Percentiles rank a stretch among this genome's conserved stretches.
Evolutionary conservation across 2,888 invertebrate species (phyloP).

Genomic region (Drosophila eohydei): DNA sequence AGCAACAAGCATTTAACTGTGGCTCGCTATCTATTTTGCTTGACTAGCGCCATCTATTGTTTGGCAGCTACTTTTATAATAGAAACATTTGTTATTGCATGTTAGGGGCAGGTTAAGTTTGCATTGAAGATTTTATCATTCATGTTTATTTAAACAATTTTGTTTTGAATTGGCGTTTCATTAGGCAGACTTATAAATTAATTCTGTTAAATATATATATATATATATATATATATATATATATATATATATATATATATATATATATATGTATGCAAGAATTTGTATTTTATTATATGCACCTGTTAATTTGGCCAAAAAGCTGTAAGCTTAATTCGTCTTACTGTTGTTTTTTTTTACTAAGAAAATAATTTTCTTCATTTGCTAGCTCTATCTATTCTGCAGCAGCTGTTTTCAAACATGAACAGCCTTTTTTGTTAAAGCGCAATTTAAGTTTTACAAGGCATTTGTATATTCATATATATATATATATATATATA

Average conservation of each 20-base stretch:
- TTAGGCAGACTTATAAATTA: neutral
- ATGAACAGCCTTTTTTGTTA: neutral
- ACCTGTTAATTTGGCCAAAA: neutral
- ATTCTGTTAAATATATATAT: neutral
- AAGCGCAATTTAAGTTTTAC: neutral
- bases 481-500: too few species aligned
- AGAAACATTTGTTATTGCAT: neutral
- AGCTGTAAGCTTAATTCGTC: too few species aligned
- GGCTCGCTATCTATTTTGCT: neutral
- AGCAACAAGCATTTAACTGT: neutral
- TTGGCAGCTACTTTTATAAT: neutral
- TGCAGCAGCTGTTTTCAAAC: neutral
- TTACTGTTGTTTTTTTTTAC: neutral
- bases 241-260: neutral
- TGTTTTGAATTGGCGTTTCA: neutral
- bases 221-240: neutral
- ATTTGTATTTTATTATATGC: neutral
- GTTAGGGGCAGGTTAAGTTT: neutral
- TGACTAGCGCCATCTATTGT: slow-evolving; percentile 9
- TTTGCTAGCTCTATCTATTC: neutral
- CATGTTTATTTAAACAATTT: neutral
- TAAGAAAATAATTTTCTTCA: neutral
- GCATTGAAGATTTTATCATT: neutral
- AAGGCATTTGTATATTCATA: neutral
- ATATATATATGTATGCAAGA: too few species aligned